Evolutionary conservation across 2,113 vertebrate genomes (phyloP), one percentile per base, ranked within the genome.

Genomic region (Turnix velox): DNA sequence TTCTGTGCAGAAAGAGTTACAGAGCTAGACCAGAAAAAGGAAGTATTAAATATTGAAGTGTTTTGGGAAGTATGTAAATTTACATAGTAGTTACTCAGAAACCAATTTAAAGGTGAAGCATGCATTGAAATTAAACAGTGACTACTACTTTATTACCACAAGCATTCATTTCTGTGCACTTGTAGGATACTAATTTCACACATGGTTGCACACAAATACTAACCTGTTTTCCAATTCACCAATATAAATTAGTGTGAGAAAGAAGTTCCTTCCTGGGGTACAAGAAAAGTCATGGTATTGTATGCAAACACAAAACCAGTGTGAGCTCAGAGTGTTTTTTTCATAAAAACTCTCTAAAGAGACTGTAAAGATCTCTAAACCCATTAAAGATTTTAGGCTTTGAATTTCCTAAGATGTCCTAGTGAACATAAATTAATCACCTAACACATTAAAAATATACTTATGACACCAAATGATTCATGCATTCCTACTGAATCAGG

Each of bases 151-250:
- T 94, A 95, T 96, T 96, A 90, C 85, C 83, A 90, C 71, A 83
- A 92, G 73, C 85, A 95, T 92, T 96, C 89, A 78, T 92, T 95
- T 87, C 90, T 81, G 74, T 84, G 71, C 84, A 91, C 83, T 95
- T 95, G 77, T 87, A 95, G 93, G 95, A 94, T 95, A 96, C 92
- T 94, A 94, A 97, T 97, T 97, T 97, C 95, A 97, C 93, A 94
- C 96, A 95, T 87, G 93, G 78, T 33, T 96, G 92, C 59, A 51
- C 89, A 84, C 85, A 96, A 96, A 97, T 97, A 95, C 87, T 95
- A 88, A 96, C 93, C 91, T 93, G 80, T 69, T 96, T 93, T 96
- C 89, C 80, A 92, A 92, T 95, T 95, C 91, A 95, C 76, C 52
- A 67, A 52, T 90, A 94, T 48, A 87, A 93, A 95, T 92, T 73